Evolutionary conservation across 1,140 invertebrate genomes (phyloP), one percentile per base, ranked within the genome.

Genomic region (Patella vulgata): DNA sequence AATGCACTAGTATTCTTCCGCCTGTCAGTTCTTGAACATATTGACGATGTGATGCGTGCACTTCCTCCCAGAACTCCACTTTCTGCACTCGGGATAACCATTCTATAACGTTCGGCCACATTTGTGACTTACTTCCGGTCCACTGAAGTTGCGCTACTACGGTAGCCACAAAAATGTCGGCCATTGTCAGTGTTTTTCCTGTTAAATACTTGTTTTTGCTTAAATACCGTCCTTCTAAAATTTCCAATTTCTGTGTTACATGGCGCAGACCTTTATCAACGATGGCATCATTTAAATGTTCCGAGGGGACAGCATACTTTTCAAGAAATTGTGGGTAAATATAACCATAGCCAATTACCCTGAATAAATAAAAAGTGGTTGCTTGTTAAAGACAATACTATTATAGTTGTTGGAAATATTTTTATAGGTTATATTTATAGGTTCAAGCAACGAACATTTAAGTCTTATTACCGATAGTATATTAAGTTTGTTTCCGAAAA

Each of bases 281-380:
- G 12, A 75, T 51, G 28, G 50, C 56, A 43, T 75, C 70, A 46
- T 70, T 75, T 21, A 61, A 54, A 14, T 63, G 40, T 19, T 70
- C 67, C 17, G 55, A 28, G n/a, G 66, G 64, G 36, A 75, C 59
- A 25, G 63, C 44, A 56, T 70, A 75, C 43, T 68, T 66, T 14
- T 72, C 70, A 2, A 75, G 57, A 59, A 75, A 72, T 60, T 75
- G 73, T 51, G 73, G 73, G 63, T 75, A 75, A 12, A 69, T 61
- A 47, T 70, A 70, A 2, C 51, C 56, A 47, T 55, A 68, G 3
- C 73, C 73, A 27, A 68, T 56, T 4, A 56, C 65, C 50, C 73
- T 72, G 63, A 33, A 53, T 68, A 21, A n/a, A 25, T 58, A 61
- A 33, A 53, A 39, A 44, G 6, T 44, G 31, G n/a, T n/a, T 30